These are phyloP conservation scores for Heliocidaris erythrogramma DNA, from an alignment of 35 echinoderm and acorn worm genomes.

Conservation along the genomic window DNA sequence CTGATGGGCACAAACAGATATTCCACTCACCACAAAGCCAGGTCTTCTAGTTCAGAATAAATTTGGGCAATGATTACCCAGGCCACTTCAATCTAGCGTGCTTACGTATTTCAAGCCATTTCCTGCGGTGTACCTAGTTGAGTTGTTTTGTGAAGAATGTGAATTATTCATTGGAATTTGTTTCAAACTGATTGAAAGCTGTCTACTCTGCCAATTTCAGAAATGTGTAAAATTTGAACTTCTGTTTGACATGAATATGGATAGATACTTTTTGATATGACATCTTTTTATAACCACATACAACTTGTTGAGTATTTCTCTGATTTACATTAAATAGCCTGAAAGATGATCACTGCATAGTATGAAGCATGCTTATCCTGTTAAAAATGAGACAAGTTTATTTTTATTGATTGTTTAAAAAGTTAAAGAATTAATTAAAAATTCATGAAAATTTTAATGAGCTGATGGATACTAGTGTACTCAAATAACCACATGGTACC, in stretches of 20 bases:
- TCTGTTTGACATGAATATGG: background rate
- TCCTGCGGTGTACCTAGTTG: background rate
- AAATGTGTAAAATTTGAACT: background rate
- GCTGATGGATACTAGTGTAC: no score
- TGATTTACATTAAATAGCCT: no score
- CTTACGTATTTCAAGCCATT: constrained; percentile 1
- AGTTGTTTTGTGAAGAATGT: background rate
- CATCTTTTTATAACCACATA: no score
- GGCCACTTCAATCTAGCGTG: background rate
- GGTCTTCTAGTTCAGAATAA: constrained; percentile 17
- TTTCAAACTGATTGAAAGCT: background rate
- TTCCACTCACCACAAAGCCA: constrained; percentile 13
- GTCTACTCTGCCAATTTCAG: background rate
- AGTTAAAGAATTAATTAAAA: no score
- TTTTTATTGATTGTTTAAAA: no score
- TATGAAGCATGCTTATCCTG: no score
- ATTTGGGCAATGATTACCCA: background rate
- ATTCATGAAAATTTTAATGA: no score
- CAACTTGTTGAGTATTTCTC: no score
- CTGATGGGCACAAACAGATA: constrained; percentile 37
- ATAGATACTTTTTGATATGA: no score
- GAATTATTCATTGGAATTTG: background rate
- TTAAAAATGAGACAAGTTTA: no score
- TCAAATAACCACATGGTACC: no score
- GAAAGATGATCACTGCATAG: no score